Conservation (phyloP, 2,888 invertebrate genomes). For the Drosophila formosana region DNA sequence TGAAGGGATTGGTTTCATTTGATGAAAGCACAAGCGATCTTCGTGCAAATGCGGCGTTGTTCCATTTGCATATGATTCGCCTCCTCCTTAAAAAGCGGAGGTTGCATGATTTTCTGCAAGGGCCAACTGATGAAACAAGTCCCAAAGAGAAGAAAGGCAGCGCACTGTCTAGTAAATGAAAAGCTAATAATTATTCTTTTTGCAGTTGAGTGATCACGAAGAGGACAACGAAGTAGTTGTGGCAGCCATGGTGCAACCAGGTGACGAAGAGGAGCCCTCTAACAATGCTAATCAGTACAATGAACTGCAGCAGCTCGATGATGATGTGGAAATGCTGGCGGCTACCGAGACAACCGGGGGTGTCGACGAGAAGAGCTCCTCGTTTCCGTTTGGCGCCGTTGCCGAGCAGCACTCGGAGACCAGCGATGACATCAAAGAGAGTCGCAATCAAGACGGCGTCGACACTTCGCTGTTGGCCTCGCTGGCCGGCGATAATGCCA, state of each 20-base stretch:
- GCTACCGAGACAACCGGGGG: conserved; percentile 54
- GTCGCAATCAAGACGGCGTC: conserved; percentile 76
- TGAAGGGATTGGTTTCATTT: conserved; percentile 43
- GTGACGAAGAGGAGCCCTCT: conserved; percentile 59
- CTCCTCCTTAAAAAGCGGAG: conserved; percentile 29
- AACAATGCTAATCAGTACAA: conserved; percentile 51
- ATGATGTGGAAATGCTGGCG: conserved; percentile 75
- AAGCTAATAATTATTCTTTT: conserved; percentile 21
- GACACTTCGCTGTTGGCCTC: conserved; percentile 84
- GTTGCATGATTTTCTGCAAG: conserved; percentile 84
- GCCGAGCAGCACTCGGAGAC: conserved; percentile 82
- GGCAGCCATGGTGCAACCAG: conserved; percentile 25
- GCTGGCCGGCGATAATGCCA: conserved; percentile 85
- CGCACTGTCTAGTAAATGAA: too few species aligned
- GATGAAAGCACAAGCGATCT: conserved; percentile 82
- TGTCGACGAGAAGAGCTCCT: conserved; percentile 85
- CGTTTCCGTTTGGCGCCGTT: conserved; percentile 83
- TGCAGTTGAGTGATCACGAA: conserved; percentile 73
- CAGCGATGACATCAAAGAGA: conserved; percentile 83
- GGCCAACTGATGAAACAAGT: conserved; percentile 84
- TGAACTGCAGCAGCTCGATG: too few species aligned
- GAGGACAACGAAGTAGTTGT: conserved; percentile 40
- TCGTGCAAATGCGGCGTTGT: conserved; percentile 85
- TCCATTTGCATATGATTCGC: conserved; percentile 85
- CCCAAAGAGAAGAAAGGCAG: not conserved